A percentile compares a stretch with the other conserved stretches of the same genome.
Evolutionary conservation across 1,140 invertebrate genomes (phyloP).

Genomic region (Drosophila trapezifrons): DNA sequence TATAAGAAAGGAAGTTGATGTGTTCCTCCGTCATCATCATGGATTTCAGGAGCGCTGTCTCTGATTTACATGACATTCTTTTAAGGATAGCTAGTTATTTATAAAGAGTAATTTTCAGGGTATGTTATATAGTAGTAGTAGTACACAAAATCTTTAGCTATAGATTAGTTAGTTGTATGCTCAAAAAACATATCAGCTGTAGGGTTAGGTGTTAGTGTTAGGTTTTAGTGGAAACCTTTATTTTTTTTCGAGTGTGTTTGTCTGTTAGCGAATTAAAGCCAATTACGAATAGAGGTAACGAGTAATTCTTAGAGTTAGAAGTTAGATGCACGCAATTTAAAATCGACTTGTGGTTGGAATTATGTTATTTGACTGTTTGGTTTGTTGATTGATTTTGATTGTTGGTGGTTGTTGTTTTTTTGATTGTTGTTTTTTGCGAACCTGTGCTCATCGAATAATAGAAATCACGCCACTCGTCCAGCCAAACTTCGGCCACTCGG

Average conservation of each 20-base stretch:
- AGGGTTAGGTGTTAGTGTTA: slow-evolving; percentile 55
- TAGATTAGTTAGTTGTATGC: slow-evolving; percentile 54
- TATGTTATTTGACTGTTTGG: slow-evolving; percentile 50
- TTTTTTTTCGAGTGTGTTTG: slow-evolving; percentile 16
- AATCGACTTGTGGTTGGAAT: slow-evolving; percentile 50
- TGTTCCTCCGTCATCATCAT: slow-evolving; percentile 29
- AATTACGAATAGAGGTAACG: slow-evolving; percentile 59
- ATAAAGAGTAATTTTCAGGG: slow-evolving; percentile 14
- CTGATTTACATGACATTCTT: slow-evolving; percentile 37
- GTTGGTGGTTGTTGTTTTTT: slow-evolving; percentile 25
- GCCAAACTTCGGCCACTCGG: slow-evolving; percentile 98
- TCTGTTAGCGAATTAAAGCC: slow-evolving; percentile 63
- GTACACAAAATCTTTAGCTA: slow-evolving; percentile 55
- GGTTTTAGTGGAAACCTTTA: background rate
- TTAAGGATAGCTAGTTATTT: slow-evolving; percentile 34
- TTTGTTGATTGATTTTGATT: slow-evolving; percentile 40
- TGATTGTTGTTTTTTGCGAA: slow-evolving; percentile 85
- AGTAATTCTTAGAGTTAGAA: slow-evolving; percentile 63
- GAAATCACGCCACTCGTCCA: slow-evolving; percentile 99
- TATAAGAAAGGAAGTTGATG: slow-evolving; percentile 14
- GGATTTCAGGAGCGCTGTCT: slow-evolving; percentile 35
- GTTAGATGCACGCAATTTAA: slow-evolving; percentile 76
- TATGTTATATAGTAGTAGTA: slow-evolving; percentile 27
- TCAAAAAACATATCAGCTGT: slow-evolving; percentile 58
- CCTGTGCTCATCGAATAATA: slow-evolving; percentile 99